These are phyloP conservation scores for Spizella passerina DNA, from an alignment of 2,797 vertebrate genomes.

Conservation along the genomic window DNA sequence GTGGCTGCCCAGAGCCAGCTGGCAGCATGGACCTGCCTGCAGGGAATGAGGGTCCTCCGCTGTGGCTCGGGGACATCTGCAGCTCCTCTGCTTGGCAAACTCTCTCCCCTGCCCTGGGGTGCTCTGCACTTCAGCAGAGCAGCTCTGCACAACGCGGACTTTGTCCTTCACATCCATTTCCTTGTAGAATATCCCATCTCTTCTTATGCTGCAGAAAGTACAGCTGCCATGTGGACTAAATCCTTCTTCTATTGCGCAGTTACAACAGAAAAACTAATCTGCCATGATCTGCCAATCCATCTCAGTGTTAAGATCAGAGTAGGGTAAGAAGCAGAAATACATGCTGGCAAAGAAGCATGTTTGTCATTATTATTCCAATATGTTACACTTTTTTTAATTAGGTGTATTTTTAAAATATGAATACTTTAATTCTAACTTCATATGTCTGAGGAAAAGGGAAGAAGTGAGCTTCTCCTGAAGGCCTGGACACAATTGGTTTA, in stretches of 20 bases:
- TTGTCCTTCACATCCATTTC: neutral
- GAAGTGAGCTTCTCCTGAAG: neutral
- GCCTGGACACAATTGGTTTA: neutral
- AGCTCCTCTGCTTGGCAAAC: neutral
- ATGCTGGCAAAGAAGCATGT: neutral
- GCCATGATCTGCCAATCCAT: neutral
- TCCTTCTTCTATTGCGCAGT: neutral
- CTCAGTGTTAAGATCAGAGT: neutral
- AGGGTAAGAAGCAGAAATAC: neutral
- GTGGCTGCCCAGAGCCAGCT: neutral
- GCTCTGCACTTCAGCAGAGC: neutral
- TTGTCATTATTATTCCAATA: neutral
- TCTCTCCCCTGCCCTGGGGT: neutral
- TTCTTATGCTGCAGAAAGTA: neutral
- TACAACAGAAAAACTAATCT: neutral
- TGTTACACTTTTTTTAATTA: neutral
- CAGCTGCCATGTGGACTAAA: neutral
- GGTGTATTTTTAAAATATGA: neutral
- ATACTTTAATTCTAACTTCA: neutral
- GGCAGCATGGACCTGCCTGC: neutral
- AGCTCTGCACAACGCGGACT: neutral
- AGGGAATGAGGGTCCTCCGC: fast-evolving
- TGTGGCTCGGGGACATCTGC: neutral
- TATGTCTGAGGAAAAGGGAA: neutral
- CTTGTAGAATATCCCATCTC: neutral